Evolutionary conservation across 2,797 vertebrate genomes (phyloP).

Genomic region (Lacerta bilineata): DNA sequence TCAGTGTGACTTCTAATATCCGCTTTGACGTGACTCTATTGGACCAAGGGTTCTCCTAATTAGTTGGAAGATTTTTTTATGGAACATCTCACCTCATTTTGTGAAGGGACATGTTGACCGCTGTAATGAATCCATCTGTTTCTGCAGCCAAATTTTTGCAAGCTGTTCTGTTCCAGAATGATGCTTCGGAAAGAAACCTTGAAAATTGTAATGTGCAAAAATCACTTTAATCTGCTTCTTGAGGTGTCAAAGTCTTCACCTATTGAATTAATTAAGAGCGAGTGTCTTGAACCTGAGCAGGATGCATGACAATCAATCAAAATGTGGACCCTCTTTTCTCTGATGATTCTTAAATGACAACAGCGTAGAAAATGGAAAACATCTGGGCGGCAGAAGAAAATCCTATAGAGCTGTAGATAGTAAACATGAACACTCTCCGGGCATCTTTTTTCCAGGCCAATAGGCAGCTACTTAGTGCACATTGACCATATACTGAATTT

Average conservation of each 20-base stretch:
- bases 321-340: conserved; percentile 21
- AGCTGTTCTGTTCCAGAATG: conserved; percentile 60
- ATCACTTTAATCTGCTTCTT: conserved; percentile 58
- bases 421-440: conserved; percentile 6
- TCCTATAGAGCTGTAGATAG: not conserved
- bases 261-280: conserved; percentile 52
- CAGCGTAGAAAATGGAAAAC: not conserved
- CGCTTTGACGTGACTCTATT: conserved; percentile 30
- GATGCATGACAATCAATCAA: conserved; percentile 47
- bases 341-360: conserved; percentile 45
- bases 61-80: conserved; percentile 24
- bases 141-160: conserved; percentile 56
- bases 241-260: conserved; percentile 66
- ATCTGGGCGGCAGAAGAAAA: not conserved
- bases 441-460: conserved; percentile 39
- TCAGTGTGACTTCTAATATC: conserved; percentile 4
- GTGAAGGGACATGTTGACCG: not conserved
- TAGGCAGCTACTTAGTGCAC: not conserved
- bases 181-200: conserved; percentile 51
- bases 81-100: conserved; percentile 17
- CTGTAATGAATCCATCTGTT: conserved; percentile 26
- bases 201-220: conserved; percentile 61
- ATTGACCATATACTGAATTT: not conserved
- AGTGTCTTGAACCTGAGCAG: conserved; percentile 51
- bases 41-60: conserved; percentile 21